These are phyloP conservation scores for Glossophaga mutica DNA, from an alignment of 2,797 vertebrate genomes.

Conservation along the genomic window DNA sequence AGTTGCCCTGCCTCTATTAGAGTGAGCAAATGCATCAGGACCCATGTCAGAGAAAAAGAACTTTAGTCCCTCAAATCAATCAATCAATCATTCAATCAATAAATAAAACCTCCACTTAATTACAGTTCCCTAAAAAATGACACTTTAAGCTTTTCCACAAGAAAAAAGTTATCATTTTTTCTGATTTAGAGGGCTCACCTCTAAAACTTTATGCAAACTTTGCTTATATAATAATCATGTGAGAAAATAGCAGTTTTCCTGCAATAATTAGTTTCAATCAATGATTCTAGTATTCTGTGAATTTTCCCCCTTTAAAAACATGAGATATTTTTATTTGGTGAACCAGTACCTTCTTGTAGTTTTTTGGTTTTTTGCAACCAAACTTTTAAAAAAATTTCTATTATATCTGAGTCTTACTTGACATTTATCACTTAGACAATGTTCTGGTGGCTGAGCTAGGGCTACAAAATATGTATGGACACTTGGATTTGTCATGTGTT, in stretches of 20 bases:
- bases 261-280: background rate
- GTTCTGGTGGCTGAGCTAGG: background rate
- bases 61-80: background rate
- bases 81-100: background rate
- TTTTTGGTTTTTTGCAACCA: background rate
- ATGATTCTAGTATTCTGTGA: background rate
- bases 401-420: background rate
- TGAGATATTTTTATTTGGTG: background rate
- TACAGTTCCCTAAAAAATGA: background rate
- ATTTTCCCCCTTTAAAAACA: background rate
- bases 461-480: background rate
- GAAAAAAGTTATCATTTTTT: background rate
- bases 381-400: background rate
- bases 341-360: background rate
- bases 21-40: background rate
- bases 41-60: background rate
- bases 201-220: background rate
- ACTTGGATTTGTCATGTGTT: background rate
- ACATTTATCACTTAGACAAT: background rate
- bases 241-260: background rate
- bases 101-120: background rate
- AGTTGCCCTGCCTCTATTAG: background rate
- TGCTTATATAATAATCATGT: background rate
- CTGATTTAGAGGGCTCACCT: background rate
- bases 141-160: background rate